These are phyloP conservation scores for Apodemus sylvaticus DNA, from an alignment of 2,113 vertebrate species.

Conservation along the genomic window DNA sequence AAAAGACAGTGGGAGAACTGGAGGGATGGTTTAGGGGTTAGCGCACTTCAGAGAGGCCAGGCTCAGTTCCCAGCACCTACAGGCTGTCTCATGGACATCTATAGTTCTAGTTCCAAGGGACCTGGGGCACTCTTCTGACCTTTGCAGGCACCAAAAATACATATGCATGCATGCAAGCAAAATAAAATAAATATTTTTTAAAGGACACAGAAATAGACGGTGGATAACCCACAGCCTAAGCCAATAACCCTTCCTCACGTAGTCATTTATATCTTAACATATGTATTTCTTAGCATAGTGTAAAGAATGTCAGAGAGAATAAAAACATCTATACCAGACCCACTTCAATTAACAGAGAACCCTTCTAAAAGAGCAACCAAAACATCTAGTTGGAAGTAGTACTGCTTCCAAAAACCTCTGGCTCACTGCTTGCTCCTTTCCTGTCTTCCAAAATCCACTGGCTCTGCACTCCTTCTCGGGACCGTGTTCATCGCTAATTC, in stretches of 20 bases:
- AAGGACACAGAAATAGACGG: neutral
- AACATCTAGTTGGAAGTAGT: constrained; percentile 44
- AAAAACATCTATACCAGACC: neutral
- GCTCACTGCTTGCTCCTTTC: constrained; percentile 50
- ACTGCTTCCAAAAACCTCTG: constrained; percentile 49
- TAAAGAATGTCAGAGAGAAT: neutral
- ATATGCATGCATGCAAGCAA: neutral
- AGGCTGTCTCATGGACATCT: too few species aligned
- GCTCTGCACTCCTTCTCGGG: constrained; percentile 47
- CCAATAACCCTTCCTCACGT: neutral
- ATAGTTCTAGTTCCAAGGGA: neutral
- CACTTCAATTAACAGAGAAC: neutral
- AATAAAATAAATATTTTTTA: neutral
- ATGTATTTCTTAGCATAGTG: constrained; percentile 13
- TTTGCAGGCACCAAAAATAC: neutral
- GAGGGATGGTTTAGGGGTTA: too few species aligned
- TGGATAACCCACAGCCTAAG: neutral
- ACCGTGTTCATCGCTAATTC: constrained; percentile 39
- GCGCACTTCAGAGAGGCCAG: neutral
- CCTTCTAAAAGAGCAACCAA: constrained; percentile 25
- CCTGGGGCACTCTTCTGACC: neutral
- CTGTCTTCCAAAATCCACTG: constrained; percentile 63
- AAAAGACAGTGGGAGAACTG: neutral
- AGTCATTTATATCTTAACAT: neutral
- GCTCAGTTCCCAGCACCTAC: neutral